phyloP scores from a whole-genome alignment of 2,797 vertebrate genomes.

The Harpagifer antarcticus region DNA sequence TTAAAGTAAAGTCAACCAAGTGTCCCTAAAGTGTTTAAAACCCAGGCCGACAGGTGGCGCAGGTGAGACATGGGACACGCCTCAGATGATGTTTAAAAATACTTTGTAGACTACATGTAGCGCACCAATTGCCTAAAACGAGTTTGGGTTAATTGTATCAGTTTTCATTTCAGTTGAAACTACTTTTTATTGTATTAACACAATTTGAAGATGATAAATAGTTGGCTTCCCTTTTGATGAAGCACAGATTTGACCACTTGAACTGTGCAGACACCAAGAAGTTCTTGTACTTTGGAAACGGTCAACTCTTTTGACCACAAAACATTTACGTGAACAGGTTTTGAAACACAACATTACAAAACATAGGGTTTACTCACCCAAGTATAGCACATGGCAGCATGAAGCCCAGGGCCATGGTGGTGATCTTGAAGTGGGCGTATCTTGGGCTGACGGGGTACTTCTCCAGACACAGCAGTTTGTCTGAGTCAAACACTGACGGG shows the following conservation, averaged over 20 bases:
- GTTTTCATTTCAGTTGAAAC: background rate
- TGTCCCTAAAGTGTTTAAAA: no score
- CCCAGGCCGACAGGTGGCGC: no score
- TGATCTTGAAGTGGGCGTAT: constrained; percentile 85
- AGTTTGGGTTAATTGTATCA: no score
- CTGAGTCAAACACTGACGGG: constrained; percentile 81
- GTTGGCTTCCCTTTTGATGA: background rate
- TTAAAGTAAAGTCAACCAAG: no score
- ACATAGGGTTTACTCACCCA: constrained; percentile 77
- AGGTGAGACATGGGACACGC: no score
- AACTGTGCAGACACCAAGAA: background rate
- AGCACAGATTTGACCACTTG: background rate
- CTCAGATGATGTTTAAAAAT: no score
- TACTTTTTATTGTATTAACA: background rate
- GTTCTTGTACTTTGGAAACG: background rate
- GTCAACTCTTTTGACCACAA: background rate
- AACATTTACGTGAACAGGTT: background rate
- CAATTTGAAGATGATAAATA: background rate
- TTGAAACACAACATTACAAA: background rate
- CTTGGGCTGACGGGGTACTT: constrained; percentile 81
- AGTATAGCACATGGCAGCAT: constrained; percentile 85
- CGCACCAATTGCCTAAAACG: background rate
- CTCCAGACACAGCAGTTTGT: constrained; percentile 81
- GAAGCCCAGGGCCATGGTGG: constrained; percentile 82
- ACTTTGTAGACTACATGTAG: no score